Percentiles rank a stretch among this genome's conserved stretches.
These are phyloP conservation scores for Leucopsar rothschildi DNA, from an alignment of 2,113 vertebrate genomes.

Conservation along the genomic window DNA sequence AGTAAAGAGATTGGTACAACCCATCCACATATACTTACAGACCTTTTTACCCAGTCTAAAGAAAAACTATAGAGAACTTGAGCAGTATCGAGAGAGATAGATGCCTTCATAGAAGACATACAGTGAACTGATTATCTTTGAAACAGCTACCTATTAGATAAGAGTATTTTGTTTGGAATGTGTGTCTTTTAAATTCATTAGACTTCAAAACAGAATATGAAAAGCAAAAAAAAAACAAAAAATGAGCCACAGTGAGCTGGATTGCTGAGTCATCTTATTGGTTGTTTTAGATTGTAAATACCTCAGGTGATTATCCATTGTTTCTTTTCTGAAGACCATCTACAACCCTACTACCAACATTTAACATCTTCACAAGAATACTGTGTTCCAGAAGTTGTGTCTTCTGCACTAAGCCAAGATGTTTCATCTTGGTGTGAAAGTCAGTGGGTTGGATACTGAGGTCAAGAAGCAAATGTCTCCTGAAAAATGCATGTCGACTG, in stretches of 20 bases:
- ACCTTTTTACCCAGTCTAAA: background rate
- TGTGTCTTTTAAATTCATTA: background rate
- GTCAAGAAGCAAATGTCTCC: background rate
- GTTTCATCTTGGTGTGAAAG: background rate
- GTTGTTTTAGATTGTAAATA: background rate
- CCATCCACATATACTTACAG: rapidly evolving
- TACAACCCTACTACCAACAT: background rate
- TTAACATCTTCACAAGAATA: background rate
- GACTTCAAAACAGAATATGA: background rate
- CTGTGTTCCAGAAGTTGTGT: background rate
- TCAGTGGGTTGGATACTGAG: background rate
- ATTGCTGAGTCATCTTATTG: background rate
- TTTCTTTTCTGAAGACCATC: background rate
- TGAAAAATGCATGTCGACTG: background rate
- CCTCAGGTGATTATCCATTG: background rate
- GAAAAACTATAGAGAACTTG: background rate
- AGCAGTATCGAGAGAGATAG: background rate
- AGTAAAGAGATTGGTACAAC: background rate
- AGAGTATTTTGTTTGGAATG: background rate
- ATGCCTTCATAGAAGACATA: background rate
- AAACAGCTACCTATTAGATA: background rate
- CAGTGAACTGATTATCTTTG: background rate
- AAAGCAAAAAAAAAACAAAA: background rate
- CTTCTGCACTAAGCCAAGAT: background rate
- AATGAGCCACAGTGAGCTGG: background rate